Base-by-base conservation (phyloP, 2,888 invertebrate genomes). In the Hypselothyrea guttata region DNA sequence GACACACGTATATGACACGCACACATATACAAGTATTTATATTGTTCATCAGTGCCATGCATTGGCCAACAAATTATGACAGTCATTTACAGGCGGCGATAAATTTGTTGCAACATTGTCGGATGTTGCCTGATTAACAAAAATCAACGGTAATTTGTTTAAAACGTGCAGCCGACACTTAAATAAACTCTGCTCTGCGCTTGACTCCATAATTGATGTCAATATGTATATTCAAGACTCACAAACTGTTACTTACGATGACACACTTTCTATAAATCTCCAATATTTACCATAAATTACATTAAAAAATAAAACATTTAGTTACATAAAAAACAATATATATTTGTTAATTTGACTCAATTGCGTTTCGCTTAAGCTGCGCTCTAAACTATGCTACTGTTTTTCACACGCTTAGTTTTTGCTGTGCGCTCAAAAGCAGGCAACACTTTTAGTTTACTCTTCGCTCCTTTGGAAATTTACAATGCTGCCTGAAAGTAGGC, bases 41-140 rank as follows among this genome's bases (percentile, higher is more conserved):
- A 18, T 7, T 18, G 38, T n/a, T n/a, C 7, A 18, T n/a, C 18
- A 15, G 5, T 37, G 16, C 35, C 40, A 18, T 35, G 45, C 35
- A 56, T 54, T 56, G 48, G 16, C 38, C 51, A 35, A 40, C 62
- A 70, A 66, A 62, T 66, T 70, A 70, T 70, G 65, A 51, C 65
- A 61, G 56, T 33, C 45, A 58, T 54, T 62, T 54, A 41, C 34
- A 40, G 12, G 12, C 28, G 35, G 22, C 4, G 13, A 38, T 18
- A 11, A 18, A 38, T 18, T 22, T 22, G 22, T 22, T 22, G 22
- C 22, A 22, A 22, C 22, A 31, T 16, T 18, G 28, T 46, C 16
- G 12, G n/a, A 34, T 11, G 45, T 33, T 38, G 49, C 18, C 49
- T 38, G 31, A 13, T 28, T 38, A 48, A 8, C 37, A 22, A 15